Evolutionary conservation across 1,140 invertebrate genomes (phyloP).

Genomic region (Drosophila trapezifrons): DNA sequence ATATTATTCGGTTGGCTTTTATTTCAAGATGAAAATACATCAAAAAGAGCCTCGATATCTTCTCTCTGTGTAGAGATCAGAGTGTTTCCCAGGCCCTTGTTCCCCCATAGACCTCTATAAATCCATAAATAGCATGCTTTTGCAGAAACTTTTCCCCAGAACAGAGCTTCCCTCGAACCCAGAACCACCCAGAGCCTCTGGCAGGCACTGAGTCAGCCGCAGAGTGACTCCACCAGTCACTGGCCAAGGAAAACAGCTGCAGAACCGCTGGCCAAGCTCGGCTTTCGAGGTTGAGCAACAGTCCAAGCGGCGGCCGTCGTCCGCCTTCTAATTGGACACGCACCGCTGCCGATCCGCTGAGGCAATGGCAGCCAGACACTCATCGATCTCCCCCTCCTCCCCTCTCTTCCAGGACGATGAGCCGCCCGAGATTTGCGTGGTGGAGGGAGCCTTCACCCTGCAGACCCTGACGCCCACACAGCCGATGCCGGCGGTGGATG

Average conservation of each 20-base stretch:
- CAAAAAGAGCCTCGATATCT: neutral
- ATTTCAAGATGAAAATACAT: neutral
- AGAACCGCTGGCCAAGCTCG: slow-evolving; percentile 21
- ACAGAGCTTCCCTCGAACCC: neutral
- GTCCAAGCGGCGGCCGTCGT: neutral
- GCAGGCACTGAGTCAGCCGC: slow-evolving; percentile 1
- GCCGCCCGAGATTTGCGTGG: slow-evolving; percentile 95
- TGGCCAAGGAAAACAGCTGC: slow-evolving; percentile 9
- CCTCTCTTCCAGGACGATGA: slow-evolving; percentile 90
- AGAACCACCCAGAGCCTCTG: neutral
- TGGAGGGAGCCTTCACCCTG: slow-evolving; percentile 92
- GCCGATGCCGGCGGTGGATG: slow-evolving; percentile 96
- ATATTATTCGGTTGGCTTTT: neutral
- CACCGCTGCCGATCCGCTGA: slow-evolving; percentile 46
- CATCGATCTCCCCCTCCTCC: slow-evolving; percentile 10
- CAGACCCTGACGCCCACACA: slow-evolving; percentile 93
- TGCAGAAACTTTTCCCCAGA: slow-evolving; percentile 2
- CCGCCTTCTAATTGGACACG: slow-evolving; percentile 62
- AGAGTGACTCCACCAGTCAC: neutral
- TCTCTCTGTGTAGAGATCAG: neutral
- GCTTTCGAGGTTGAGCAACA: slow-evolving; percentile 42
- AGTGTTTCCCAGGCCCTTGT: neutral
- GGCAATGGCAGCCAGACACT: neutral
- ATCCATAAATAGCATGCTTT: neutral
- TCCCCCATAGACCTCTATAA: neutral